These are phyloP conservation scores for Brotula barbata DNA, from an alignment of 2,797 vertebrate species.

Conservation along the genomic window DNA sequence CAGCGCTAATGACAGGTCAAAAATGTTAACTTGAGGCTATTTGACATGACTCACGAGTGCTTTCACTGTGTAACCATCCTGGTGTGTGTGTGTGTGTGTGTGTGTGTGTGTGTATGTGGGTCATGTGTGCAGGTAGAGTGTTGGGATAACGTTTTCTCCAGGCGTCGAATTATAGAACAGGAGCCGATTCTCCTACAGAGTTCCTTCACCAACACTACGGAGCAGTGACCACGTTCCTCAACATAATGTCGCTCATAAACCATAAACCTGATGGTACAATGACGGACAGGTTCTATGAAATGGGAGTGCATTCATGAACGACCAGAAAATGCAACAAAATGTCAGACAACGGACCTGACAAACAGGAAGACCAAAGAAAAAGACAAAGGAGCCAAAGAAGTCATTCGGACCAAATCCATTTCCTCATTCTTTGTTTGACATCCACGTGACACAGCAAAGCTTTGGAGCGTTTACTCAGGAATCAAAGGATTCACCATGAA, in stretches of 20 bases:
- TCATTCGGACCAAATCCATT: conserved; percentile 9
- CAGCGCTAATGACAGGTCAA: no score
- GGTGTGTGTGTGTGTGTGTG: conserved; percentile 30
- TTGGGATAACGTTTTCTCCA: conserved; percentile 57
- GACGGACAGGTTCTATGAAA: conserved; percentile 13
- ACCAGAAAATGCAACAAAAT: background rate
- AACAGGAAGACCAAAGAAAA: conserved; percentile 33
- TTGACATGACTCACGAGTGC: conserved; percentile 15
- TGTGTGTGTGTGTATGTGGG: conserved; percentile 24
- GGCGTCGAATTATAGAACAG: conserved; percentile 54
- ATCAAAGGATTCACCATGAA: background rate
- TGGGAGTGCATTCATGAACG: conserved; percentile 2
- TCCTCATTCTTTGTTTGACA: conserved; percentile 14
- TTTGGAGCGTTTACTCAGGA: no score
- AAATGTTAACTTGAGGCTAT: conserved; percentile 33
- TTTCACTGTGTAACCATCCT: conserved; percentile 21
- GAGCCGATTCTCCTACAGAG: conserved; percentile 68
- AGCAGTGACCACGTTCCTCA: conserved; percentile 55
- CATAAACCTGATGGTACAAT: conserved; percentile 45
- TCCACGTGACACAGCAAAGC: background rate
- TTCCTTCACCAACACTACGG: conserved; percentile 59
- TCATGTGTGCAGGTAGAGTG: conserved; percentile 37
- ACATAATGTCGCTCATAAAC: conserved; percentile 52
- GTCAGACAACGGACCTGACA: conserved; percentile 7
- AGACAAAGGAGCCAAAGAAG: background rate